Evolutionary conservation across 2,888 invertebrate genomes (phyloP).

Genomic region (Sisyra nigra): DNA sequence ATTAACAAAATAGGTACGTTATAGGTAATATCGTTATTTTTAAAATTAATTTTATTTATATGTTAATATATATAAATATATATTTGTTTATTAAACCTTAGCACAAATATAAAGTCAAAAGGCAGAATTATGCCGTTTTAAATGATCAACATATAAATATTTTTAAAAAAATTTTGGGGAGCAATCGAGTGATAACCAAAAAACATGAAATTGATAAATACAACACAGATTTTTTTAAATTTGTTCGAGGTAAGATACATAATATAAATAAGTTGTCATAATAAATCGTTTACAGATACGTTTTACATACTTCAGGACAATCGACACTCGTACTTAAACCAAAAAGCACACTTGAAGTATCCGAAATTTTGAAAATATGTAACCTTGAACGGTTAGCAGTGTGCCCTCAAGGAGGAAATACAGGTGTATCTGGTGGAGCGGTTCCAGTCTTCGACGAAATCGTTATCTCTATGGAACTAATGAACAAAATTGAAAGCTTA

Average conservation of each 20-base stretch:
- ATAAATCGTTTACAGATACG: too few relatives aligned
- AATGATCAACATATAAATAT: constrained; percentile 40
- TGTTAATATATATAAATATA: too few relatives aligned
- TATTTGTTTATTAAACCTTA: too few relatives aligned
- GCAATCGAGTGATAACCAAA: constrained; percentile 55
- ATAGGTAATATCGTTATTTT: too few relatives aligned
- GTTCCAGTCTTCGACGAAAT: constrained; percentile 97
- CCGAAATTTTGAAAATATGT: constrained; percentile 72
- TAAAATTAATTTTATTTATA: too few relatives aligned
- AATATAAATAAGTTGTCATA: background rate
- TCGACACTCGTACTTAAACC: constrained; percentile 78
- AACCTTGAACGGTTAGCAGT: constrained; percentile 70
- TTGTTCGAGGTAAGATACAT: constrained; percentile 54
- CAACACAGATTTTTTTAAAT: constrained; percentile 82
- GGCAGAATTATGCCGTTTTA: constrained; percentile 41
- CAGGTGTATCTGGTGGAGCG: constrained; percentile 90
- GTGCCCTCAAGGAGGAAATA: constrained; percentile 94
- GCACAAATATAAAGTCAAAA: constrained; percentile 45
- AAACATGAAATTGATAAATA: constrained; percentile 58
- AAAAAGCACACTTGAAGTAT: constrained; percentile 70
- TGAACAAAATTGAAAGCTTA: constrained; percentile 71
- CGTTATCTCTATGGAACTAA: constrained; percentile 63
- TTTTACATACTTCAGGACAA: constrained; percentile 38
- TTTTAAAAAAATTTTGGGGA: constrained; percentile 47
- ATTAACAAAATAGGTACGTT: too few relatives aligned